Percentiles rank a stretch among this genome's conserved stretches.
Conservation (phyloP, 1,140 invertebrate species). For the Calosoma granatense region DNA sequence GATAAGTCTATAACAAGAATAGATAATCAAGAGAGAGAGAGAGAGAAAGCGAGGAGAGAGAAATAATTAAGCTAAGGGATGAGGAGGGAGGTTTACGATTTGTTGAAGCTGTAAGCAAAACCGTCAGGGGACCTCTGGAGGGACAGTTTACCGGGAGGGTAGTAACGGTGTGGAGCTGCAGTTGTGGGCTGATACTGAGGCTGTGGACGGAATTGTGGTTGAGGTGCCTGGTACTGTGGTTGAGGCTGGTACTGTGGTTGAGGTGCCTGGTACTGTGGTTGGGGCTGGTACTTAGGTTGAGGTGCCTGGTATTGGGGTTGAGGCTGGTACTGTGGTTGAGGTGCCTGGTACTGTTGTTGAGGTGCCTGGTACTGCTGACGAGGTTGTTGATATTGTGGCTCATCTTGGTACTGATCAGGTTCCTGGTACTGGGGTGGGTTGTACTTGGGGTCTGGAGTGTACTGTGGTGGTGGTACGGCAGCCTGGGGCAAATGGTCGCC, state of each 20-base stretch:
- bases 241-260: slow-evolving; percentile 31
- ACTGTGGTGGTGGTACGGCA: slow-evolving; percentile 49
- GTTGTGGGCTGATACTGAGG: slow-evolving; percentile 43
- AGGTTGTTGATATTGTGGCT: slow-evolving; percentile 26
- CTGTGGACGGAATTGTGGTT: slow-evolving; percentile 35
- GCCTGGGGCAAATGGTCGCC: slow-evolving; percentile 68
- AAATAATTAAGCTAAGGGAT: background rate
- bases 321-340: slow-evolving; percentile 41
- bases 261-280: slow-evolving; percentile 32
- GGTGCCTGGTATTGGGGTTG: slow-evolving; percentile 45
- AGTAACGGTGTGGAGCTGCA: slow-evolving; percentile 57
- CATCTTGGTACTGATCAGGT: slow-evolving; percentile 38
- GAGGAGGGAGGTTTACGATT: slow-evolving; percentile 30
- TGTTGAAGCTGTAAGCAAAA: slow-evolving; percentile 71
- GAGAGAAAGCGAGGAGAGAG: background rate
- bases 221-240: slow-evolving; percentile 35
- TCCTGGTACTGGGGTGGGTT: slow-evolving; percentile 46
- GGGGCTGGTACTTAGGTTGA: slow-evolving; percentile 37
- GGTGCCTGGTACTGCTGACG: slow-evolving; percentile 34
- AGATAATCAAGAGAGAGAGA: background rate
- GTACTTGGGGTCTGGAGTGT: slow-evolving; percentile 43
- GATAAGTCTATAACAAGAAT: background rate
- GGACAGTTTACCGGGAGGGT: slow-evolving; percentile 69
- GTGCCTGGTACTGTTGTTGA: slow-evolving; percentile 35
- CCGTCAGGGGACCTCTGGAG: slow-evolving; percentile 76